Percentiles rank a stretch among this genome's conserved stretches.
These are phyloP conservation scores for Diaprepes abbreviatus DNA, from an alignment of 2,888 invertebrate genomes.

Conservation along the genomic window DNA sequence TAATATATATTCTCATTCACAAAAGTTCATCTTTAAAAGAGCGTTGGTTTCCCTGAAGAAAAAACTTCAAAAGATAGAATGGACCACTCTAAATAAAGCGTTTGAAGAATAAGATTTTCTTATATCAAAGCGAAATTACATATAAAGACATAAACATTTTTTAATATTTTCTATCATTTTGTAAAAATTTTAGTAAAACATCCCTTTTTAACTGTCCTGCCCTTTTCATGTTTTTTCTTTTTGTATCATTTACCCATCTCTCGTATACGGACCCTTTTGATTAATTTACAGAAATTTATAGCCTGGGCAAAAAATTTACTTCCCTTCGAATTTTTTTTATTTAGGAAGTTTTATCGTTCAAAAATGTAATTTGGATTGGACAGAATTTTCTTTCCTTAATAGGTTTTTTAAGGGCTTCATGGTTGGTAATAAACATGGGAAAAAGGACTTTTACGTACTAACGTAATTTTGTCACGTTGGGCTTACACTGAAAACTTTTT, in stretches of 20 bases:
- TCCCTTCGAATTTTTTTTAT: constrained; percentile 29
- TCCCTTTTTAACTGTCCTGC: not conserved
- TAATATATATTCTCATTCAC: no score
- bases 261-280: constrained; percentile 23
- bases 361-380: constrained; percentile 33
- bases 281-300: constrained; percentile 34
- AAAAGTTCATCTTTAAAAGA: no score
- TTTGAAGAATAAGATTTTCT: no score
- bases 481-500: no score
- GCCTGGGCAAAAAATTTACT: constrained; percentile 11
- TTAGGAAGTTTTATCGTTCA: constrained; percentile 30
- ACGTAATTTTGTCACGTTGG: no score
- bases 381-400: constrained; percentile 31
- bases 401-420: constrained; percentile 31
- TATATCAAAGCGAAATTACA: no score
- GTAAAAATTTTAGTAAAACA: not conserved
- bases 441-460: constrained; percentile 20
- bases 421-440: constrained; percentile 21
- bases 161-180: not conserved
- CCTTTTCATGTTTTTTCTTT: constrained; percentile 3
- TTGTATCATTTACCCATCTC: constrained; percentile 2
- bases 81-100: no score
- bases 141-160: not conserved
- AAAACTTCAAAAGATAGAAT: no score
- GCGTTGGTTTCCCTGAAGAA: no score